A percentile compares a stretch with the other conserved stretches of the same genome.
These are phyloP conservation scores for Tricholauxania praeusta DNA, from an alignment of 2,888 invertebrate genomes.

Conservation along the genomic window DNA sequence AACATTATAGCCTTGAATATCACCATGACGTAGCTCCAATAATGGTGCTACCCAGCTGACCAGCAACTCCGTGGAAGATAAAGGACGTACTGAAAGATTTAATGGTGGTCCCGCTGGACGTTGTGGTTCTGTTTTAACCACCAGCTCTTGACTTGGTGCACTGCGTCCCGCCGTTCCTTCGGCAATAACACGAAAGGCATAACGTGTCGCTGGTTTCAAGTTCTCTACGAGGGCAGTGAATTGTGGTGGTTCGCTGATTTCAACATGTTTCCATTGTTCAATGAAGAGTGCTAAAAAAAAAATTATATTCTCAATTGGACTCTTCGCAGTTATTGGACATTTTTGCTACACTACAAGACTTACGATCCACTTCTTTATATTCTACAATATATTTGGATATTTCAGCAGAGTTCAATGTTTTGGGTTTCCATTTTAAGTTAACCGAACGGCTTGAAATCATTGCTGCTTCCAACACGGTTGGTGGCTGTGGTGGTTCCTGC, in stretches of 20 bases:
- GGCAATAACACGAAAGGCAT: slow-evolving; percentile 78
- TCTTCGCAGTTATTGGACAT: background rate
- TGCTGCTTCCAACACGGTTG: slow-evolving; percentile 76
- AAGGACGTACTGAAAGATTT: slow-evolving; percentile 75
- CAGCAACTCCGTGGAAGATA: slow-evolving; percentile 79
- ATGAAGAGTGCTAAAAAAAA: slow-evolving; percentile 58
- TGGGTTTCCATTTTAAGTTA: slow-evolving; percentile 82
- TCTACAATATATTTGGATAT: slow-evolving; percentile 79
- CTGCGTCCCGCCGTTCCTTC: slow-evolving; percentile 82
- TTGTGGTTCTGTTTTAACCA: slow-evolving; percentile 77
- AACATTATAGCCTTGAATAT: slow-evolving; percentile 81
- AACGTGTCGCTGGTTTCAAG: slow-evolving; percentile 78
- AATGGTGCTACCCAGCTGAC: slow-evolving; percentile 82
- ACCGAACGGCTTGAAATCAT: slow-evolving; percentile 80
- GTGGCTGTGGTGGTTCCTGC: slow-evolving; percentile 81
- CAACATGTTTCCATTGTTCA: slow-evolving; percentile 75
- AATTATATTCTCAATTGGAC: background rate
- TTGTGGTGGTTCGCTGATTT: slow-evolving; percentile 75
- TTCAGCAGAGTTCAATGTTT: slow-evolving; percentile 76
- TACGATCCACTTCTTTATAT: slow-evolving; percentile 75
- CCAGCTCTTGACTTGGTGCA: slow-evolving; percentile 74
- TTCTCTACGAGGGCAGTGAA: slow-evolving; percentile 76
- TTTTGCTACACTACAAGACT: slow-evolving; percentile 53
- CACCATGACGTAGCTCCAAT: slow-evolving; percentile 78
- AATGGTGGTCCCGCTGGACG: slow-evolving; percentile 78